Base-by-base conservation (phyloP, 2,113 vertebrate species). In the Anarhynchus alexandrinus region DNA sequence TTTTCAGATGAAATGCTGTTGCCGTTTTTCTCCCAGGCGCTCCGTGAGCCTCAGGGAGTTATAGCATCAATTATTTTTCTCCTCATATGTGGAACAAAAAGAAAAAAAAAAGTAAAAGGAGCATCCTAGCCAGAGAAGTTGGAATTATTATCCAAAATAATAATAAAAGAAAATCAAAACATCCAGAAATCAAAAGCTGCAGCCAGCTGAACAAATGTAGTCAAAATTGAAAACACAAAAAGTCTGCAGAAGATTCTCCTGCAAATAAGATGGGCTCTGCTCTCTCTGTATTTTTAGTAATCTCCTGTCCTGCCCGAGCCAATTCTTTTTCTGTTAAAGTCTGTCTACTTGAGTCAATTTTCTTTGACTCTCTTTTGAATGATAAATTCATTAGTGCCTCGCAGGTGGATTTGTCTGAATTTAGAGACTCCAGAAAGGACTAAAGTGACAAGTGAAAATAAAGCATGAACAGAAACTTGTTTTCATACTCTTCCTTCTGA, bases 171-270 rank as follows among this genome's bases (percentile, higher is more conserved):
- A 66, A 91, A 95, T 84, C 54, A 94, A 97, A 94, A 95, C 94
- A 95, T 82, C 34, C 86, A 97, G 91, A 91, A 95, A 95, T 95
- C 82, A 96, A 97, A 96, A 89, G 49, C 86, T 88, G 73, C 47
- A 83, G 64, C 83, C 61, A 93, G 69, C 71, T 97, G 91, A 96
- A 89, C 89, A 96, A 96, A 94, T 85, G 93, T 65, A 88, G 79
- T 64, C 26, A 83, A 91, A 94, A 96, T 38, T 85, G 89, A 95
- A 96, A 95, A 87, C 81, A 96, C 79, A 87, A 72, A 32, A 95
- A 36, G 73, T 81, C 77, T 70, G 70, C 70, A 91, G 83, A 94
- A 80, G 65, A 74, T 94, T 77, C 71, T 69, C 66, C 78, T 71
- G 91, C 66, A 95, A 82, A 73, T 78, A 76, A 82, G 64, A 61